phyloP scores from a whole-genome alignment of 1,140 invertebrate species.

The Magallana gigas region DNA sequence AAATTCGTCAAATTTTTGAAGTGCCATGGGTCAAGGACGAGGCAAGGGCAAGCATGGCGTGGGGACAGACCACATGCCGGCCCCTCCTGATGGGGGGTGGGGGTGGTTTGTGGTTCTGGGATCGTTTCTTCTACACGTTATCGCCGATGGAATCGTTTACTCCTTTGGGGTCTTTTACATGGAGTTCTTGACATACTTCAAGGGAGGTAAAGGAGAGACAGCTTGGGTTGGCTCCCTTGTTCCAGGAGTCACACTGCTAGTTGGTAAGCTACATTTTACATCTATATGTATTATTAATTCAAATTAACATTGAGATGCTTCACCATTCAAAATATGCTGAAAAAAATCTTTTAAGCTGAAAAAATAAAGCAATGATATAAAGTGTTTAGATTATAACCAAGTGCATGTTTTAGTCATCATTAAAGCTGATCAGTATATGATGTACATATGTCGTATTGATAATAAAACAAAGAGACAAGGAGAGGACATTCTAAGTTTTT shows the following conservation, averaged over 20 bases:
- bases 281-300: too few species aligned
- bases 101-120: slow-evolving; percentile 97
- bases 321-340: too few species aligned
- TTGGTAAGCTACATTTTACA: slow-evolving; percentile 66
- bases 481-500: too few species aligned
- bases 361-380: too few species aligned
- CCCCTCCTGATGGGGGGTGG: slow-evolving; percentile 81
- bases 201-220: slow-evolving; percentile 90
- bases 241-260: slow-evolving; percentile 72
- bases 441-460: too few species aligned
- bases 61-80: slow-evolving; percentile 54
- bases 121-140: slow-evolving; percentile 98
- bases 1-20: neutral
- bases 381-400: too few species aligned
- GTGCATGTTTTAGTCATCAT: too few species aligned
- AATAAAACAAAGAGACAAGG: too few species aligned
- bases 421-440: too few species aligned
- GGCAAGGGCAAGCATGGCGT: slow-evolving; percentile 48
- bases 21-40: neutral
- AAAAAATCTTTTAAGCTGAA: too few species aligned
- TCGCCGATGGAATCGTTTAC: slow-evolving; percentile 91
- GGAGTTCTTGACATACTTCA: slow-evolving; percentile 90
- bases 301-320: too few species aligned
- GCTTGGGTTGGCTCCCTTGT: slow-evolving; percentile 85
- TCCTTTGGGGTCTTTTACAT: slow-evolving; percentile 79